These are phyloP conservation scores for Myoxocephalus aenaeus DNA, from an alignment of 2,797 vertebrate species.

Conservation along the genomic window DNA sequence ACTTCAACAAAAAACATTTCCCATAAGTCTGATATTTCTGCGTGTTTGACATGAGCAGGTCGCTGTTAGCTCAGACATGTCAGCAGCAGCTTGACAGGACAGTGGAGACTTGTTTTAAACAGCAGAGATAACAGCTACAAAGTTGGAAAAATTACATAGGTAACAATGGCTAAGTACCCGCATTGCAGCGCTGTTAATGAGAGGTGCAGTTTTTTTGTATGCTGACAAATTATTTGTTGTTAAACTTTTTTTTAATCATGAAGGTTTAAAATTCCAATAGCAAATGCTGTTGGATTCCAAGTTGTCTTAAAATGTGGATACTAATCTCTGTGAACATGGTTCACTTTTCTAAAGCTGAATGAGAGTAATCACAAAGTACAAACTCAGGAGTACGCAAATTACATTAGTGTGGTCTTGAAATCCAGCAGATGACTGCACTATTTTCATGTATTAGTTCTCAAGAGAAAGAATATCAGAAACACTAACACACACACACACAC, in stretches of 20 bases:
- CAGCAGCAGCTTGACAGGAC: too few species aligned
- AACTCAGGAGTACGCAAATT: background rate
- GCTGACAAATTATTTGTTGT: background rate
- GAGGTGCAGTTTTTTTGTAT: background rate
- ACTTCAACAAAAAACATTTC: too few species aligned
- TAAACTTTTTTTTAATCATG: background rate
- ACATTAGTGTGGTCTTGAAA: conserved; percentile 20
- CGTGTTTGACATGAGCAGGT: too few species aligned
- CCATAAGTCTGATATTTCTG: too few species aligned
- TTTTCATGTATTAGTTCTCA: conserved; percentile 35
- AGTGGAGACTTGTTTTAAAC: too few species aligned
- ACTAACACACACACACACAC: conserved; percentile 9
- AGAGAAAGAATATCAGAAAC: conserved; percentile 40
- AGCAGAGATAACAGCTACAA: background rate
- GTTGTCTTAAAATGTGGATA: background rate
- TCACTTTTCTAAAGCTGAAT: background rate
- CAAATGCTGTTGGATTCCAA: background rate
- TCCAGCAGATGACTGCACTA: conserved; percentile 9
- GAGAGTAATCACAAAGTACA: conserved; percentile 2
- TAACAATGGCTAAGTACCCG: background rate
- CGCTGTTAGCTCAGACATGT: too few species aligned
- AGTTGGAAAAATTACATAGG: background rate
- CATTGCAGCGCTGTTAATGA: background rate
- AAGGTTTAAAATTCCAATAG: background rate
- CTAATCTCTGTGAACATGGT: background rate